Evolutionary conservation across 2,888 invertebrate genomes (phyloP), one percentile per base, ranked within the genome.

Genomic region (Coelopa pilipes): DNA sequence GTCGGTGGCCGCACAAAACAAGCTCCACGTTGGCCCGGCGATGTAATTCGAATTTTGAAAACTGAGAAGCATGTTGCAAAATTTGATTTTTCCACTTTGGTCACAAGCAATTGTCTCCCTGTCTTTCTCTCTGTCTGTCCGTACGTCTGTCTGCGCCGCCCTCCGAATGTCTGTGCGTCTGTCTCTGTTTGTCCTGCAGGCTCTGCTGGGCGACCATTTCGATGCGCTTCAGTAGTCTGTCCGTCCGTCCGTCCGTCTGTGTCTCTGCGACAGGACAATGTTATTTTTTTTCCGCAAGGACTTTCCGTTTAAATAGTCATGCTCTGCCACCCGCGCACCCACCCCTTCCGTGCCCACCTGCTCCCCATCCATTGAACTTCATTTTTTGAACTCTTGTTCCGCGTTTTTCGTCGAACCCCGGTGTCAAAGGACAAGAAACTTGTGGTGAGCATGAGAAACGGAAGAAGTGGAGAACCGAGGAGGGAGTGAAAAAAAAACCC

Each of bases 21-120:
- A 46, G 45, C 46, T 63, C 17, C 63, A 17, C 46, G 63, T 63
- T 46, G 63, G 45, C 63, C 45, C n/a, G 21, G 19, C 50, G 50
- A 49, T 66, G 46, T 66, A 66, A 66, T 66, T 66, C 49, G 66
- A 66, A 50, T 66, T 66, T 57, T 69, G 69, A 55, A 34, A 49
- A 70, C 60, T 70, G 59, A 70, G 60, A 21, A 70, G 66, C 59
- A 60, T 70, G 70, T 49, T 70, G 70, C 60, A 60, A 49, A 47
- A 59, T 59, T 70, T 70, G 70, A 70, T 70, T 70, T 70, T 59
- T 70, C 47, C 49, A 60, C 60, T 49, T 21, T 49, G 46, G 60
- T n/a, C 10, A 53, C 67, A 67, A 53, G 24, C 53, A 49, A 49
- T 13, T 62, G 62, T 45, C 59, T 59, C 17, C 17, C 21, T 53